Evolutionary conservation across 2,888 invertebrate genomes (phyloP).

Genomic region (Morpho helenor): DNA sequence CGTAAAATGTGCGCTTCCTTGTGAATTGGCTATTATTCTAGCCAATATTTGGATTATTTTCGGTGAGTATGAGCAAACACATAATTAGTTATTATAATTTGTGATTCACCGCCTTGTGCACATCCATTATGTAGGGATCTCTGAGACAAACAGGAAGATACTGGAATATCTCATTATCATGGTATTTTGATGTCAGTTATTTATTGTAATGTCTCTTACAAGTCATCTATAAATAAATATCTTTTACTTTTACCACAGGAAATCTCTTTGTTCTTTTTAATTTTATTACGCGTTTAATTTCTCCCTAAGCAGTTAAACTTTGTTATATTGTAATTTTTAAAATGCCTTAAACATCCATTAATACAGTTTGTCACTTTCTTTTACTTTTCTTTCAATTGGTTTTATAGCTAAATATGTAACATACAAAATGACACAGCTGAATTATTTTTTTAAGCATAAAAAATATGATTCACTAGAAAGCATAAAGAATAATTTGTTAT

Average conservation of each 20-base stretch:
- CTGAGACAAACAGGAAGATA: conserved; percentile 29
- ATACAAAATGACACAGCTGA: too few species aligned
- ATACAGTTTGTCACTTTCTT: too few species aligned
- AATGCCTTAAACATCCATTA: too few species aligned
- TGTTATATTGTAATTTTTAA: too few species aligned
- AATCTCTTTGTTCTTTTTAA: conserved; percentile 5
- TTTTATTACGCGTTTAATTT: neutral
- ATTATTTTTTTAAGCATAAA: too few species aligned
- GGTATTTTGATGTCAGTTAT: conserved; percentile 14
- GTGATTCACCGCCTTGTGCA: conserved; percentile 54
- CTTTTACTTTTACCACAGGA: conserved; percentile 1
- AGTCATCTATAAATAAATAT: conserved; percentile 6
- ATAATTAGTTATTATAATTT: conserved; percentile 48
- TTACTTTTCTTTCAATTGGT: too few species aligned
- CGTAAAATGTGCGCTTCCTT: conserved; percentile 48
- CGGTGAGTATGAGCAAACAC: conserved; percentile 58
- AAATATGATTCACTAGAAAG: too few species aligned
- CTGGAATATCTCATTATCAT: conserved; percentile 19
- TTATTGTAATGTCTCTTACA: conserved; percentile 10
- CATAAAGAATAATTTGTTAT: too few species aligned
- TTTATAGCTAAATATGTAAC: too few species aligned
- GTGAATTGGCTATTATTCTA: conserved; percentile 45
- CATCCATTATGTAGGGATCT: conserved; percentile 28
- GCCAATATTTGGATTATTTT: conserved; percentile 51
- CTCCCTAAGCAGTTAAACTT: too few species aligned